A percentile compares a stretch with the other conserved stretches of the same genome.
Conservation (phyloP, 2,888 invertebrate species). For the Elmis aenea region DNA sequence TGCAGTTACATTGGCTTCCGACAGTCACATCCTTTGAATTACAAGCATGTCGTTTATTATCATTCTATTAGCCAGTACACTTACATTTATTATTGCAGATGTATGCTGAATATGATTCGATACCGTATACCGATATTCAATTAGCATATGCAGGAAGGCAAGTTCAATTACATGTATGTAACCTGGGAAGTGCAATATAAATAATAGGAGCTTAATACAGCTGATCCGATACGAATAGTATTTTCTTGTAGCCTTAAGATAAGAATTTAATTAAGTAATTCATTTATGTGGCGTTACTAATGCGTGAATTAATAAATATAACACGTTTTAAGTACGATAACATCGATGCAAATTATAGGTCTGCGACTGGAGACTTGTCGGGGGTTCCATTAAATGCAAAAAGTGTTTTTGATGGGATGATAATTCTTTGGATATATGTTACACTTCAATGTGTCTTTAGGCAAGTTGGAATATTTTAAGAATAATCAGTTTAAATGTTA, state of each 20-base stretch:
- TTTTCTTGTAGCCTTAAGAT: slow-evolving; percentile 26
- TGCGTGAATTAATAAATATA: slow-evolving; percentile 28
- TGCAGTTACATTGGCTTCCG: slow-evolving; percentile 6
- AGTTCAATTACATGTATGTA: slow-evolving; percentile 1
- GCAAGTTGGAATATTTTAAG: too few species aligned
- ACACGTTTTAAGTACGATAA: slow-evolving; percentile 18
- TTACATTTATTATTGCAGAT: slow-evolving; percentile 11
- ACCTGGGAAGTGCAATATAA: slow-evolving; percentile 12
- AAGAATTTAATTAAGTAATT: slow-evolving; percentile 19
- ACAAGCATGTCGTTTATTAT: slow-evolving; percentile 13
- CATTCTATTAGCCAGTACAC: slow-evolving; percentile 12
- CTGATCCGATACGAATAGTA: slow-evolving; percentile 25
- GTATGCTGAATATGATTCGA: slow-evolving; percentile 5
- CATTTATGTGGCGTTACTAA: slow-evolving; percentile 29
- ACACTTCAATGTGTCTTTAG: too few species aligned
- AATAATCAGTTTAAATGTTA: too few species aligned
- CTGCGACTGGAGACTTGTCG: slow-evolving; percentile 9
- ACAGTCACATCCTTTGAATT: slow-evolving; percentile 12
- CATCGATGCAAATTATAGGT: slow-evolving; percentile 24
- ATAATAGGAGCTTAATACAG: slow-evolving; percentile 18
- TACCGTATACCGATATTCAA: too few species aligned
- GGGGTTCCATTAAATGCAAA: too few species aligned
- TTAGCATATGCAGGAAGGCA: slow-evolving; percentile 6
- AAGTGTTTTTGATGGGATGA: too few species aligned
- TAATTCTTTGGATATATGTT: too few species aligned